Evolutionary conservation across 2,888 invertebrate species (phyloP).

Genomic region (Stomorhina lunata): DNA sequence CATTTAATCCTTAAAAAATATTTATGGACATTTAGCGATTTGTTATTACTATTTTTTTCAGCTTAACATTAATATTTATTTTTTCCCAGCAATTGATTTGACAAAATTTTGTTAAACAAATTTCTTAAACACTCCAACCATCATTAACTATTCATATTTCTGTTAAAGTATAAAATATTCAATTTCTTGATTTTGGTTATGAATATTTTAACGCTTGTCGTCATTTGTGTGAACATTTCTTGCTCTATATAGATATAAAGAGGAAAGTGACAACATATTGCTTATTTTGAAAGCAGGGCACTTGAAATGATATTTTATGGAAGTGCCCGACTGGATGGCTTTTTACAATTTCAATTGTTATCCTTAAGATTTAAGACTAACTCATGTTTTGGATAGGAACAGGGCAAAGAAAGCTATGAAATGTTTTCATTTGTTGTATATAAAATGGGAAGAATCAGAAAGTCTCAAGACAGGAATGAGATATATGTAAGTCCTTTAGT

Average conservation of each 20-base stretch:
- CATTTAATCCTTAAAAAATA: neutral
- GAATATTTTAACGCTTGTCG: constrained; percentile 43
- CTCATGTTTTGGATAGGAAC: too few relatives aligned
- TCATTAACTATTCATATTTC: constrained; percentile 45
- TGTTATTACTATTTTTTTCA: neutral
- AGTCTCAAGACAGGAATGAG: neutral
- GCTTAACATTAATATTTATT: neutral
- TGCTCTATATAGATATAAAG: neutral
- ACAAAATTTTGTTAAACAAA: neutral
- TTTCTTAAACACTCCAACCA: neutral
- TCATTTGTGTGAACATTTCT: neutral
- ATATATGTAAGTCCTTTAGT: neutral
- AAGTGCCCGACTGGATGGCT: neutral
- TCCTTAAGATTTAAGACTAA: too few relatives aligned
- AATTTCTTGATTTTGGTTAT: constrained; percentile 6
- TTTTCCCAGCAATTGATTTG: neutral
- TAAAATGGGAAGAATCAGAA: neutral
- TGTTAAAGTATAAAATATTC: neutral
- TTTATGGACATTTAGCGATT: neutral
- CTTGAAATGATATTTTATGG: neutral
- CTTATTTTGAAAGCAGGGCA: neutral
- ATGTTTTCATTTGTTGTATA: constrained; percentile 7
- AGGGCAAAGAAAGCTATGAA: neutral
- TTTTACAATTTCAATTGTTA: neutral
- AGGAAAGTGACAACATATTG: constrained; percentile 54